Conservation (phyloP, 1,140 invertebrate genomes). For the Apocrypta bakeri region DNA sequence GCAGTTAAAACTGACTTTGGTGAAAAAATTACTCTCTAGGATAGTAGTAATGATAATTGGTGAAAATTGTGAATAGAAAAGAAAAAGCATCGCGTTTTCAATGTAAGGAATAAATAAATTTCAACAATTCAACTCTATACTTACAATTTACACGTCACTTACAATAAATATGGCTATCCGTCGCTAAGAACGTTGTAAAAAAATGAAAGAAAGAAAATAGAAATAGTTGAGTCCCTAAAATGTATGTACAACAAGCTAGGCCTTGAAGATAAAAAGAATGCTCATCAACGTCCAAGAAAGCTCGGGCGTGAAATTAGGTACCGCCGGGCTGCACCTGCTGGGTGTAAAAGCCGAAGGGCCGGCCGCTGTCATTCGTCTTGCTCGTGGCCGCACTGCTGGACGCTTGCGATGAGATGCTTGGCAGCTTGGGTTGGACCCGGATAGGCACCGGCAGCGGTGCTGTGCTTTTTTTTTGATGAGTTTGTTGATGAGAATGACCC, state of each 20-base stretch:
- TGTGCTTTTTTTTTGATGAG: not conserved
- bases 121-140: constrained; percentile 23
- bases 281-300: not conserved
- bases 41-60: not conserved
- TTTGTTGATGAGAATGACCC: constrained; percentile 32
- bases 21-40: not conserved
- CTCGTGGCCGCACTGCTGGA: constrained; percentile 59
- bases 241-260: not conserved
- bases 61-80: not conserved
- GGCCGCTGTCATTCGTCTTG: constrained; percentile 49
- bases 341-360: constrained; percentile 73
- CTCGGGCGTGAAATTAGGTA: constrained; percentile 8
- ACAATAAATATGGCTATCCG: constrained; percentile 27
- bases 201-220: not conserved
- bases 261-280: not conserved
- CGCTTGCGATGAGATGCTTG: constrained; percentile 38
- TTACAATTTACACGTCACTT: constrained; percentile 29
- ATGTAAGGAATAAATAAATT: constrained; percentile 32
- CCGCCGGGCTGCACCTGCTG: constrained; percentile 57
- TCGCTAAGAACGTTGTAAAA: not conserved
- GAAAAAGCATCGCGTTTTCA: not conserved
- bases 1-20: not conserved
- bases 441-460: constrained; percentile 68
- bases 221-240: not conserved
- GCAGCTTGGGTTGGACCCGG: constrained; percentile 53